A percentile compares a stretch with the other conserved stretches of the same genome.
phyloP scores from a whole-genome alignment of 2,888 invertebrate genomes.

The Aromia moschata region DNA sequence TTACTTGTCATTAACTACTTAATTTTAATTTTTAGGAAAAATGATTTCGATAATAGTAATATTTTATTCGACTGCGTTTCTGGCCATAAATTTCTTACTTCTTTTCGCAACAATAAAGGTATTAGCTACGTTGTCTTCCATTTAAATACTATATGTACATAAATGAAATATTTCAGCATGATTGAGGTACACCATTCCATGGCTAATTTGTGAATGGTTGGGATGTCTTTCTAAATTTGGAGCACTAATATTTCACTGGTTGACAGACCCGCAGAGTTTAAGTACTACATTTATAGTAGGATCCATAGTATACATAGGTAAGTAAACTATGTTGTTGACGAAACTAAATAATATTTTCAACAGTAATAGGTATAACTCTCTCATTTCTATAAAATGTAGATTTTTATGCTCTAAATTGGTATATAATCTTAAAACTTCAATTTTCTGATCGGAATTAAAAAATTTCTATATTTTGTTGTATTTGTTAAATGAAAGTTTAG shows the following conservation, averaged over 20 bases:
- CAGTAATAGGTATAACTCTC: too few species aligned
- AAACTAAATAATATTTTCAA: too few species aligned
- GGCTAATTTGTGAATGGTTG: constrained; percentile 32
- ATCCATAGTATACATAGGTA: constrained; percentile 31
- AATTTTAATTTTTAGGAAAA: constrained; percentile 32
- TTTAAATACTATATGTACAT: too few species aligned
- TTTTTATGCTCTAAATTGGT: too few species aligned
- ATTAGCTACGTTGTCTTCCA: too few species aligned
- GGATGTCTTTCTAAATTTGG: constrained; percentile 33
- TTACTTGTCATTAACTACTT: too few species aligned
- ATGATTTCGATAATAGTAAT: constrained; percentile 33
- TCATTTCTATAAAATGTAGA: too few species aligned
- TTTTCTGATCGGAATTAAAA: too few species aligned
- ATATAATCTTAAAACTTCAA: too few species aligned
- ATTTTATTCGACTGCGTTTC: constrained; percentile 31
- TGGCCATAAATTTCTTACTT: constrained; percentile 30
- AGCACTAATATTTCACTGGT: constrained; percentile 28
- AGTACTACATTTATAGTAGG: constrained; percentile 26
- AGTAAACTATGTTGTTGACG: too few species aligned
- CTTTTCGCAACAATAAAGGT: constrained; percentile 31
- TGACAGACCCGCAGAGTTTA: constrained; percentile 16
- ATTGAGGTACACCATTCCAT: constrained; percentile 34
- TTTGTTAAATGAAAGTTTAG: too few species aligned
- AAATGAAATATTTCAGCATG: constrained; percentile 24
- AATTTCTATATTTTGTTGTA: too few species aligned